Percentiles rank a stretch among this genome's conserved stretches.
Evolutionary conservation across 2,797 vertebrate genomes (phyloP).

Genomic region (Coregonus suidteri): DNA sequence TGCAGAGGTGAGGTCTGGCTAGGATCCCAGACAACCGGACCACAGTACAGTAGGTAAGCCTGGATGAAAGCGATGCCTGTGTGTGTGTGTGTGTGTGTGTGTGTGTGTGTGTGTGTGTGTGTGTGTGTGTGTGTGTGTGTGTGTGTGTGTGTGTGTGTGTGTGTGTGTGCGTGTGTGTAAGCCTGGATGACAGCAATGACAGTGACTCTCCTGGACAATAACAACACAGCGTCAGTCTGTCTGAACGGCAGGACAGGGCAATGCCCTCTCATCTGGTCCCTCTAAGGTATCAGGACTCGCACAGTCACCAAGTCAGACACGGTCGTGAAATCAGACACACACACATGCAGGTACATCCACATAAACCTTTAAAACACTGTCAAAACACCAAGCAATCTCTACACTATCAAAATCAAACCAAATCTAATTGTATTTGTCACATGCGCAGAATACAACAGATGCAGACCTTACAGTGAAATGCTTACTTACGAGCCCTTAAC

Average conservation of each 20-base stretch:
- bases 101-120: too few relatives aligned
- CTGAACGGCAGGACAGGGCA: slow-evolving; percentile 50
- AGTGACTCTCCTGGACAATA: slow-evolving; percentile 63
- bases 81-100: too few relatives aligned
- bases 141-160: too few relatives aligned
- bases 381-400: not conserved
- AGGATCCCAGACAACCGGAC: slow-evolving; percentile 57
- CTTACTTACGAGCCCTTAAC: too few relatives aligned
- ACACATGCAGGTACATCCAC: not conserved
- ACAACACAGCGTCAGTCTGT: slow-evolving; percentile 68
- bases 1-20: slow-evolving; percentile 35
- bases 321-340: slow-evolving; percentile 28
- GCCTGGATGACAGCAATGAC: slow-evolving; percentile 49
- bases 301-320: not conserved
- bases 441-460: too few relatives aligned
- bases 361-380: not conserved
- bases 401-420: not conserved
- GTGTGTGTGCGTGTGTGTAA: too few relatives aligned
- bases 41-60: slow-evolving; percentile 51
- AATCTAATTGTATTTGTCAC: too few relatives aligned
- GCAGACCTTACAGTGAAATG: too few relatives aligned
- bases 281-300: slow-evolving; percentile 58
- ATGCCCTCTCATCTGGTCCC: slow-evolving; percentile 47
- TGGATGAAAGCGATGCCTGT: slow-evolving; percentile 14
- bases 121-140: too few relatives aligned